These are phyloP conservation scores for Papilio xuthus DNA, from an alignment of 1,140 invertebrate genomes.

Conservation along the genomic window DNA sequence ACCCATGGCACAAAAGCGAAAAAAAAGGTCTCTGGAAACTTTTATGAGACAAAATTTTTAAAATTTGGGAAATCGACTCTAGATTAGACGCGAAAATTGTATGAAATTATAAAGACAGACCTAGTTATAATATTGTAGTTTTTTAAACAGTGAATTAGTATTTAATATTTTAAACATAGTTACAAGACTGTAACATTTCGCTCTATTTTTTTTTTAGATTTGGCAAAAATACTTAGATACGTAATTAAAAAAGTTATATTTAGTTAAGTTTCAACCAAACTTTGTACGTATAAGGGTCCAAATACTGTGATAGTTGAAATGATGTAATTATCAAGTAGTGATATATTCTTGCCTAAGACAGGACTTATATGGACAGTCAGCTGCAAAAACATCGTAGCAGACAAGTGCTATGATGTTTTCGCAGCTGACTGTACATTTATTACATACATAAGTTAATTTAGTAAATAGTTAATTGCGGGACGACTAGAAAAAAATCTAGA, in stretches of 20 bases:
- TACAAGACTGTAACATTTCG: not conserved
- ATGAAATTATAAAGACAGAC: too few relatives aligned
- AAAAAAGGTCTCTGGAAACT: too few relatives aligned
- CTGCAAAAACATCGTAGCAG: too few relatives aligned
- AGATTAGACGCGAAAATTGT: too few relatives aligned
- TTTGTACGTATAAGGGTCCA: constrained; percentile 39
- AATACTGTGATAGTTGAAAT: constrained; percentile 48
- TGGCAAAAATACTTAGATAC: constrained; percentile 32
- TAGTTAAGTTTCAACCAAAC: constrained; percentile 3
- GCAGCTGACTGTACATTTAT: too few relatives aligned
- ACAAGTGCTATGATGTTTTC: too few relatives aligned
- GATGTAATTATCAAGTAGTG: constrained; percentile 29
- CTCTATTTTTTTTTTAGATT: not conserved
- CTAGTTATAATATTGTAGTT: not conserved
- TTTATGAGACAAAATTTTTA: too few relatives aligned
- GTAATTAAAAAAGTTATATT: not conserved
- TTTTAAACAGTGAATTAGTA: not conserved
- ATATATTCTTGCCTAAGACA: constrained; percentile 33
- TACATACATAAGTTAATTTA: not conserved
- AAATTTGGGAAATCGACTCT: not conserved
- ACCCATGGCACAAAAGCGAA: too few relatives aligned
- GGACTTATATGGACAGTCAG: too few relatives aligned
- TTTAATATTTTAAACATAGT: not conserved
- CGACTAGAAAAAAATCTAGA: not conserved
- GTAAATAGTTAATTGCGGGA: not conserved